Evolutionary conservation across 2,113 vertebrate species (phyloP).

Genomic region (Fregata magnificens): DNA sequence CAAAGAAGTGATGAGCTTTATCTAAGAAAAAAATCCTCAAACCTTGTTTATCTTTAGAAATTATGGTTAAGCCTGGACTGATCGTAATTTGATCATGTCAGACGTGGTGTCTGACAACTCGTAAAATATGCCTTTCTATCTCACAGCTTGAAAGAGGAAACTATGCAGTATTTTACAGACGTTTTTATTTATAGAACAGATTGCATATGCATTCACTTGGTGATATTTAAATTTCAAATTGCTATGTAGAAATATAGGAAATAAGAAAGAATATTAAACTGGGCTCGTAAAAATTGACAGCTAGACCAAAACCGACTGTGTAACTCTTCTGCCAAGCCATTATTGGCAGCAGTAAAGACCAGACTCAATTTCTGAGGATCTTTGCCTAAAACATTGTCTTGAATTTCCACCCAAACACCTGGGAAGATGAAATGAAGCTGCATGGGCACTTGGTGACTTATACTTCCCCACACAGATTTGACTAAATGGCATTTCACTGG

Average conservation of each 20-base stretch:
- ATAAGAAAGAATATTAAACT: background rate
- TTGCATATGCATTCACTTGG: background rate
- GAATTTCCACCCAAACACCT: background rate
- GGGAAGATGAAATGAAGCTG: background rate
- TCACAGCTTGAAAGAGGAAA: background rate
- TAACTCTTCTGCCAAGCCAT: background rate
- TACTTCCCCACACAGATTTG: background rate
- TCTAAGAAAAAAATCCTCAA: background rate
- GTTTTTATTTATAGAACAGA: slow-evolving; percentile 21
- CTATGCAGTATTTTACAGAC: background rate
- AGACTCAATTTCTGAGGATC: background rate
- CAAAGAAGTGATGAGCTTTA: background rate
- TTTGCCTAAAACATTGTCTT: background rate
- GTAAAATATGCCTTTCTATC: background rate
- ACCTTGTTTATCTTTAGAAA: background rate
- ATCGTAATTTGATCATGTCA: background rate
- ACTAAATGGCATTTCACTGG: background rate
- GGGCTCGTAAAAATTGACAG: background rate
- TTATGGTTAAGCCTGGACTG: background rate
- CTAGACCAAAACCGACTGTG: background rate
- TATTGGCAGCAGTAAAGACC: background rate
- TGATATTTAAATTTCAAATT: slow-evolving; percentile 41
- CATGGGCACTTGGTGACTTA: background rate
- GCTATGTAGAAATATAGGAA: background rate
- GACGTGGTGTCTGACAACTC: background rate